A percentile compares a stretch with the other conserved stretches of the same genome.
These are phyloP conservation scores for Sminthurides aquaticus DNA, from an alignment of 2,888 invertebrate species.

Conservation along the genomic window DNA sequence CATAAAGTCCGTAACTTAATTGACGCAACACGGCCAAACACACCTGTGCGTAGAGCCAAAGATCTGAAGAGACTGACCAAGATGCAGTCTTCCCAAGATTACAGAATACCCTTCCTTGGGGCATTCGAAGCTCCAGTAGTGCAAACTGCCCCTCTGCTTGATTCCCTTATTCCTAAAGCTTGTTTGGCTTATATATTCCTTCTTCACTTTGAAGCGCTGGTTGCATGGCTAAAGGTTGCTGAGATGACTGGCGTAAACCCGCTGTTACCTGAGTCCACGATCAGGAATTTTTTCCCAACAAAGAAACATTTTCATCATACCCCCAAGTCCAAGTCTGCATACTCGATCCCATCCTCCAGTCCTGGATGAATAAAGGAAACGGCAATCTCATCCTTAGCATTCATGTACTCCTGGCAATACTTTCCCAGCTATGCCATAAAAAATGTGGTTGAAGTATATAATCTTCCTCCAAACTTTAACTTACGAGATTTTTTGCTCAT, in stretches of 20 bases:
- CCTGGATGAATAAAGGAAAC: too few relatives aligned
- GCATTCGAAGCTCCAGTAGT: neutral
- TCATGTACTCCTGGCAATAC: too few relatives aligned
- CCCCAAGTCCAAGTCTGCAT: neutral
- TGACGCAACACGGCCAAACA: neutral
- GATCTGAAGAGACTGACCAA: neutral
- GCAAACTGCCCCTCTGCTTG: neutral
- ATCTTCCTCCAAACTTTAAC: too few relatives aligned
- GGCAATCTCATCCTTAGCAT: too few relatives aligned
- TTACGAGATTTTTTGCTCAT: too few relatives aligned
- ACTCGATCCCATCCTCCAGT: neutral
- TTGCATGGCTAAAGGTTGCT: neutral
- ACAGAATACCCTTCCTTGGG: neutral
- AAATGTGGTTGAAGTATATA: too few relatives aligned
- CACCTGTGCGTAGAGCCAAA: neutral
- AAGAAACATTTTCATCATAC: neutral
- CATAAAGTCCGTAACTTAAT: neutral
- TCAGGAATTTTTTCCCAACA: neutral
- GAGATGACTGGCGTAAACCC: neutral
- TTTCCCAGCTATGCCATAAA: too few relatives aligned
- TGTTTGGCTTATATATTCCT: too few relatives aligned
- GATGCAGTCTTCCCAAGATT: neutral
- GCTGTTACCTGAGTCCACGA: slow-evolving; percentile 4
- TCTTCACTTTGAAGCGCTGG: too few relatives aligned
- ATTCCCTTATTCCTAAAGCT: too few relatives aligned